Percentiles rank a stretch among this genome's conserved stretches.
Evolutionary conservation across 2,797 vertebrate species (phyloP).

Genomic region (Heliangelus exortis): DNA sequence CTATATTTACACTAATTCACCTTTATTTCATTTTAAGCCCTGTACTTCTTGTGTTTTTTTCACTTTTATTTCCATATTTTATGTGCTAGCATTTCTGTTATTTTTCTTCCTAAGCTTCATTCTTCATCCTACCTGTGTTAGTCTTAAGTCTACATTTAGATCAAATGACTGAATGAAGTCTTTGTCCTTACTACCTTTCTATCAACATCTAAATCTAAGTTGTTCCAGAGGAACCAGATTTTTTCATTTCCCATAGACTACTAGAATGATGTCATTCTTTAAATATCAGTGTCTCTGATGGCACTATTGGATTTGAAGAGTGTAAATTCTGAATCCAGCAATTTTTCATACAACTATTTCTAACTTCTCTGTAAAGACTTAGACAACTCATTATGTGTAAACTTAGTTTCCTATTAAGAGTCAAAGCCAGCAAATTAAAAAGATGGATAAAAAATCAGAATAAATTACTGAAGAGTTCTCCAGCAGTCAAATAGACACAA

Average conservation of each 20-base stretch:
- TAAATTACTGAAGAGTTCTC: not conserved
- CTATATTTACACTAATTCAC: not conserved
- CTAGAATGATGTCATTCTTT: not conserved
- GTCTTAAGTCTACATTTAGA: not conserved
- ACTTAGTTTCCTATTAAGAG: not conserved
- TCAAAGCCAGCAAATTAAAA: not conserved
- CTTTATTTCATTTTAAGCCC: not conserved
- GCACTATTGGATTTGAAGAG: not conserved
- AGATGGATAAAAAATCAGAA: not conserved
- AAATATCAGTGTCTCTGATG: not conserved
- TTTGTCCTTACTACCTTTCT: not conserved
- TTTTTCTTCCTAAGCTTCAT: not conserved
- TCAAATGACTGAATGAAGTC: not conserved
- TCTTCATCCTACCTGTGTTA: not conserved
- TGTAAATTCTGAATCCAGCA: not conserved
- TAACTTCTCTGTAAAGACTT: not conserved
- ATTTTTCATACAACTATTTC: not conserved
- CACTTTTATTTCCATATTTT: not conserved
- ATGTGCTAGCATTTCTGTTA: not conserved
- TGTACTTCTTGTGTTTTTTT: not conserved
- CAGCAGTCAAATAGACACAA: not conserved
- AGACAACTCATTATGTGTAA: not conserved
- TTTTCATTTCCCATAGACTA: not conserved
- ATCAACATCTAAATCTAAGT: not conserved
- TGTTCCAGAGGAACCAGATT: not conserved